phyloP scores from a whole-genome alignment of 1,140 invertebrate genomes.

The Lepidurus couesii region DNA sequence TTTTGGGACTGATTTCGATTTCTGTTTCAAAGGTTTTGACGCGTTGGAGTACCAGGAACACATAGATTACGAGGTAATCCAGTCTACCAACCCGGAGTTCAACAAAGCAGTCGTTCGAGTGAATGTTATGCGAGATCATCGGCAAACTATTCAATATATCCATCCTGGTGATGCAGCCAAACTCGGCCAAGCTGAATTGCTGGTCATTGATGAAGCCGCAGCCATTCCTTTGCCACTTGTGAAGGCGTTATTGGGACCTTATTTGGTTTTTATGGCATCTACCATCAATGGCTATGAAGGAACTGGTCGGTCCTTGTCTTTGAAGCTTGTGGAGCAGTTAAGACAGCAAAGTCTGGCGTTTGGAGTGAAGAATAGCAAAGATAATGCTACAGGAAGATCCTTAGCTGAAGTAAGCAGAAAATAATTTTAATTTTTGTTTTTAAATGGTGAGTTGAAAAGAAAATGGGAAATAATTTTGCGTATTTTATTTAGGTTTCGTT shows the following conservation, averaged over 20 bases:
- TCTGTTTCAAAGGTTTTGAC: constrained; percentile 66
- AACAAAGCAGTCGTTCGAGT: constrained; percentile 94
- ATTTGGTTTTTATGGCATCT: constrained; percentile 91
- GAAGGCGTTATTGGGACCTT: constrained; percentile 82
- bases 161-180: constrained; percentile 83
- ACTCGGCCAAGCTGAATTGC: constrained; percentile 84
- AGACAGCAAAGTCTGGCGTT: constrained; percentile 51
- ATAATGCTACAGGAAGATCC: constrained; percentile 43
- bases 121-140: constrained; percentile 79
- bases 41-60: constrained; percentile 93
- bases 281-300: constrained; percentile 99
- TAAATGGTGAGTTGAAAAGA: not conserved
- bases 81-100: constrained; percentile 92
- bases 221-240: constrained; percentile 95
- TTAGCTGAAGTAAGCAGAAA: constrained; percentile 47
- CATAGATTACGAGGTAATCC: constrained; percentile 90
- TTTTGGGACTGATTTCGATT: not conserved
- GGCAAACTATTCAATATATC: constrained; percentile 97
- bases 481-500: constrained; percentile 55
- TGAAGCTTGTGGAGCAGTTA: constrained; percentile 91
- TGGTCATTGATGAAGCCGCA: constrained; percentile 98
- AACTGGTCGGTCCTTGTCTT: constrained; percentile 88
- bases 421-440: not conserved
- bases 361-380: constrained; percentile 35
- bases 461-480: constrained; percentile 24